phyloP scores from a whole-genome alignment of 2,113 vertebrate species.

The Deroptyus accipitrinus region DNA sequence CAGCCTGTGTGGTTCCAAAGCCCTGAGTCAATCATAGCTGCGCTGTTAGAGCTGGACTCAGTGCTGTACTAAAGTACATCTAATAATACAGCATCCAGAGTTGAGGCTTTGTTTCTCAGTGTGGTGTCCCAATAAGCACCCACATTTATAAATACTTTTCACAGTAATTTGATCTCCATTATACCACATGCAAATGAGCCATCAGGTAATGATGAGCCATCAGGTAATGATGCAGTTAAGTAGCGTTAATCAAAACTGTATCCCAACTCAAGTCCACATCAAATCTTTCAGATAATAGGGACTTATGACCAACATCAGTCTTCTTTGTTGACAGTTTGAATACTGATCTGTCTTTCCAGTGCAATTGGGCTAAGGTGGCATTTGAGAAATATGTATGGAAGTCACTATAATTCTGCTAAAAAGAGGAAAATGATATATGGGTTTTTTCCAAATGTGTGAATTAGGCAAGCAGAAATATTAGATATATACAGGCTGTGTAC shows the following conservation, averaged over 20 bases:
- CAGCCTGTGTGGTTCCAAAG: neutral
- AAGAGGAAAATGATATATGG: neutral
- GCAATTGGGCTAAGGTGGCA: neutral
- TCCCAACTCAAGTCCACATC: neutral
- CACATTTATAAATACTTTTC: neutral
- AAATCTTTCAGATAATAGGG: neutral
- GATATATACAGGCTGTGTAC: neutral
- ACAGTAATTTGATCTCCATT: neutral
- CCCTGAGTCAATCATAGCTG: neutral
- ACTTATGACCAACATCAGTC: neutral
- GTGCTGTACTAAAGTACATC: neutral
- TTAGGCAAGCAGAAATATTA: neutral
- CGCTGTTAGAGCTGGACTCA: neutral
- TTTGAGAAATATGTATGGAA: neutral
- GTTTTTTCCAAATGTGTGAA: neutral
- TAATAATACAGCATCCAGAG: neutral
- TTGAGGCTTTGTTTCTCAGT: neutral
- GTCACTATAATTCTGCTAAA: neutral
- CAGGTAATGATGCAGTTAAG: neutral
- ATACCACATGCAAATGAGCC: neutral
- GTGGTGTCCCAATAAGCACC: neutral
- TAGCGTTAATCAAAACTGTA: neutral
- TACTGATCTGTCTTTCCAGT: neutral
- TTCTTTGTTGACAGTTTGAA: neutral
- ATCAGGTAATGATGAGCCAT: neutral